Evolutionary conservation across 2,888 invertebrate genomes (phyloP), one percentile per base, ranked within the genome.

Genomic region (Phania funesta): DNA sequence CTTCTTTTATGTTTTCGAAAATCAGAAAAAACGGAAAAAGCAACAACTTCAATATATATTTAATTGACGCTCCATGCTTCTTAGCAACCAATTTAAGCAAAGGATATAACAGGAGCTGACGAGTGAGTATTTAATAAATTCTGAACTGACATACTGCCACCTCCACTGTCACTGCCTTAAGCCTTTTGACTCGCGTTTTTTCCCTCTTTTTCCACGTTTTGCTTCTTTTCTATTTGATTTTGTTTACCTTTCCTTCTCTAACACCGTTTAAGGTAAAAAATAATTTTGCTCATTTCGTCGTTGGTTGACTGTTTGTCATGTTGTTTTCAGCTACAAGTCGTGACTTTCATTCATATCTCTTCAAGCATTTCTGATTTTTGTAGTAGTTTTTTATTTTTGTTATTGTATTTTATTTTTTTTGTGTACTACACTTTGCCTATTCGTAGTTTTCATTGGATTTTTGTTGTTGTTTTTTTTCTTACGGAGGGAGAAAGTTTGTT

Each of bases 401-500:
- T 44, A 32, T 65, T 74, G 26, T 41, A 16, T 32, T 52, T 54
- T 48, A 35, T 26, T 68, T 50, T n/a, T n/a, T n/a, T n/a, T 24
- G 32, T 16, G 48, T 56, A 79, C 83, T 84, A 84, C 85, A 85
- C 84, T 86, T 85, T 58, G 18, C 13, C 24, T 78, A 84, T 83
- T 85, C 82, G 80, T 83, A 85, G 87, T 86, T 85, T 85, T 84
- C 83, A 85, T 83, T 83, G 76, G 58, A 68, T 70, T 52, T 73
- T 60, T 71, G 29, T 29, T 22, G 13, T 11, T 4, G 5, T 16
- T 35, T 18, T 65, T 67, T 71, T 80, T 77, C 52, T 75, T 76
- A 44, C 50, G 76, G 80, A 84, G 82, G 88, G 88, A 87, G 88
- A 88, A 88, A 88, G 88, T 88, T 88, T 88, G n/a, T 85, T 85